phyloP scores from a whole-genome alignment of 2,888 invertebrate species.

The Pyrocoelia pectoralis region DNA sequence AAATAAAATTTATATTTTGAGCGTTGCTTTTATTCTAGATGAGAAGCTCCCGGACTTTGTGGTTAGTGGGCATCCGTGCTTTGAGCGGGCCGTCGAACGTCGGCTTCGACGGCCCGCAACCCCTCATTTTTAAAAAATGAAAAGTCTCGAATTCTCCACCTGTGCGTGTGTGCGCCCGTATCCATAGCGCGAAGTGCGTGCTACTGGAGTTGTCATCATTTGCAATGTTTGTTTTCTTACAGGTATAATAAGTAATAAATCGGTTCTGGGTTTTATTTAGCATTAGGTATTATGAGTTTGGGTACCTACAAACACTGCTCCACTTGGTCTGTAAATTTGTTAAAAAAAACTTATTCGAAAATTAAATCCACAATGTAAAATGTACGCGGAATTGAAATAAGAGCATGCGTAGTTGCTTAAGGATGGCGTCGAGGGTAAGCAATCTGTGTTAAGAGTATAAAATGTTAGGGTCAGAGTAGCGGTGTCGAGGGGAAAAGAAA shows the following conservation, averaged over 20 bases:
- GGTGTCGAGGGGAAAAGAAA: conserved; percentile 49
- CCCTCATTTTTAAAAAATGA: conserved; percentile 34
- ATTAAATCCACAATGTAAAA: conserved; percentile 2
- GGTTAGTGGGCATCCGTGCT: conserved; percentile 53
- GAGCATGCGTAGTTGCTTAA: conserved; percentile 39
- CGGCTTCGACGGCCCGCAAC: conserved; percentile 44
- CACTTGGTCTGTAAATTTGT: no score
- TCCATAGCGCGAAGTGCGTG: conserved; percentile 21
- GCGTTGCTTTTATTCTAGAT: conserved; percentile 61
- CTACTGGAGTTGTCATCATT: conserved; percentile 14
- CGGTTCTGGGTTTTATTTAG: neutral
- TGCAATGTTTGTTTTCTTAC: conserved; percentile 19
- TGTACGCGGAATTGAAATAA: conserved; percentile 1
- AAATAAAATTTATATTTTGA: conserved; percentile 64
- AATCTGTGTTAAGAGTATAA: conserved; percentile 35
- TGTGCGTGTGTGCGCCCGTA: conserved; percentile 19
- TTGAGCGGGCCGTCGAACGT: conserved; percentile 51
- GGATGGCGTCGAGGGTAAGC: conserved; percentile 37
- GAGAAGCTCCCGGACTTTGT: conserved; percentile 53
- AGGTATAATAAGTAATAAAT: neutral
- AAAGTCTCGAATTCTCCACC: no score
- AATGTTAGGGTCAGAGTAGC: conserved; percentile 27
- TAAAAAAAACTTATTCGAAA: neutral
- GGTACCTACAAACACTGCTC: no score
- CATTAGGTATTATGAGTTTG: no score